Conservation (phyloP, 2,113 vertebrate species). For the Tauraco erythrolophus region DNA sequence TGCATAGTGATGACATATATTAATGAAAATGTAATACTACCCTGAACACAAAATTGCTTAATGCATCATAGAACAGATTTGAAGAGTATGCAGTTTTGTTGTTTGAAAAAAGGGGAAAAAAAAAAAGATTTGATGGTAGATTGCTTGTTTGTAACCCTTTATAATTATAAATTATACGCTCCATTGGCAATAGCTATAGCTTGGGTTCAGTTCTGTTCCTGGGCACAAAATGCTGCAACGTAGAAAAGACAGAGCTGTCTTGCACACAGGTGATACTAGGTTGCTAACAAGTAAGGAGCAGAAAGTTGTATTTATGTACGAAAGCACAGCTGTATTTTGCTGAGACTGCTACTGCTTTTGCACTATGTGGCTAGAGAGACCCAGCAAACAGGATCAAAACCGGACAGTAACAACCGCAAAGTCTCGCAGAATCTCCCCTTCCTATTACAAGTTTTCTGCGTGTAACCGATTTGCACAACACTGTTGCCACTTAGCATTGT, state of each 20-base stretch:
- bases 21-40: not conserved
- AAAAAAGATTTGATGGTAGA: not conserved
- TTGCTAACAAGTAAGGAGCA: not conserved
- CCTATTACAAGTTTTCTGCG: constrained; percentile 9
- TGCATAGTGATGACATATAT: not conserved
- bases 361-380: not conserved
- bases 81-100: not conserved
- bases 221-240: not conserved
- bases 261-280: not conserved
- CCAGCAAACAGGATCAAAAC: not conserved
- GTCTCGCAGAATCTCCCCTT: not conserved
- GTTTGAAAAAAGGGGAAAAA: not conserved
- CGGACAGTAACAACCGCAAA: constrained; percentile 66
- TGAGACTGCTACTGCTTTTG: not conserved
- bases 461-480: not conserved
- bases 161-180: not conserved
- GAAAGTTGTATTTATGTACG: not conserved
- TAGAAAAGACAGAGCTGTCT: not conserved
- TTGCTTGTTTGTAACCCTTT: not conserved
- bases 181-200: not conserved
- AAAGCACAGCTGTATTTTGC: not conserved
- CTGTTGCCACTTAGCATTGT: not conserved
- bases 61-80: not conserved
- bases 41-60: not conserved
- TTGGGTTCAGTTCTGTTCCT: not conserved